These are phyloP conservation scores for Chionoecetes opilio DNA, from an alignment of 1,140 invertebrate genomes.

Conservation along the genomic window DNA sequence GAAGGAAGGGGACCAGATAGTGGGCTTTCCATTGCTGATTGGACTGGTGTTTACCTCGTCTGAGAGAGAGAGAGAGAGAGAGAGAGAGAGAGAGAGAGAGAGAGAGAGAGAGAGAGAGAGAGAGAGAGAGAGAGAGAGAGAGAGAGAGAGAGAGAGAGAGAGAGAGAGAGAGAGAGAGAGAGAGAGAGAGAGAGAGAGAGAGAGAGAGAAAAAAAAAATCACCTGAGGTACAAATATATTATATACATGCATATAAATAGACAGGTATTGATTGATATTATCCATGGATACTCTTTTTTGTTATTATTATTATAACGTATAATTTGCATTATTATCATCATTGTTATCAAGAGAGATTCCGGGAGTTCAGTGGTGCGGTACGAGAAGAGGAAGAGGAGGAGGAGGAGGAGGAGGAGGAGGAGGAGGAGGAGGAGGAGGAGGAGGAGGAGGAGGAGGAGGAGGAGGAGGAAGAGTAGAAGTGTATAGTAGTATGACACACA, in stretches of 20 bases:
- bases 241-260: too few relatives aligned
- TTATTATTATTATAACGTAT: too few relatives aligned
- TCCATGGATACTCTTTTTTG: too few relatives aligned
- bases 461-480: neutral
- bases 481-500: neutral
- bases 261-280: too few relatives aligned
- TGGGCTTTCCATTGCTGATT: neutral
- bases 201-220: too few relatives aligned
- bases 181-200: too few relatives aligned
- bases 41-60: neutral
- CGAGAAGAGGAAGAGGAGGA: neutral
- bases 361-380: neutral
- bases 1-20: neutral
- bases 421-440: neutral
- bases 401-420: neutral
- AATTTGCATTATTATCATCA: too few relatives aligned
- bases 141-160: slow-evolving; percentile 3
- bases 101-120: slow-evolving; percentile 18
- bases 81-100: slow-evolving; percentile 18
- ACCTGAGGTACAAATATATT: too few relatives aligned
- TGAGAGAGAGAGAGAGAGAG: neutral
- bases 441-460: slow-evolving; percentile 23
- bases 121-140: slow-evolving; percentile 23
- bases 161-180: too few relatives aligned
- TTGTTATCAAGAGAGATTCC: neutral